phyloP scores from a whole-genome alignment of 2,888 invertebrate genomes.

The Eristalis pertinax region DNA sequence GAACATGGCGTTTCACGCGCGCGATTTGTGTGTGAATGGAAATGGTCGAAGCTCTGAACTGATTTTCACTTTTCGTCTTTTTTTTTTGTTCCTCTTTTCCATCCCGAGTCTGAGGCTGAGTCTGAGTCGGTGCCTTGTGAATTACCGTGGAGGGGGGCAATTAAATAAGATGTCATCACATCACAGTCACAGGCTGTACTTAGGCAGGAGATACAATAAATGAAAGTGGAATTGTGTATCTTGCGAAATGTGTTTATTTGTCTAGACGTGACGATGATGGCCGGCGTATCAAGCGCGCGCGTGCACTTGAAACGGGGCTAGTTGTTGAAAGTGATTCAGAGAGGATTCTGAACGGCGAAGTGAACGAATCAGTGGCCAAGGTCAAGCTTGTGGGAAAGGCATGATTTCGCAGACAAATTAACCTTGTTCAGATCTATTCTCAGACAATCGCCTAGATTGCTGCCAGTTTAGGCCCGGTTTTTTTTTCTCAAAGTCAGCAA shows the following conservation, averaged over 20 bases:
- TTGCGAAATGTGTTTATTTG: slow-evolving; percentile 25
- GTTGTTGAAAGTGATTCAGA: not conserved
- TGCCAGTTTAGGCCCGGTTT: not conserved
- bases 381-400: not conserved
- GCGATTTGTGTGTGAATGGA: slow-evolving; percentile 19
- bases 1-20: not conserved
- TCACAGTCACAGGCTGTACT: slow-evolving; percentile 11
- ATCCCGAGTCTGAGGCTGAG: slow-evolving; percentile 12
- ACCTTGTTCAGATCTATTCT: not conserved
- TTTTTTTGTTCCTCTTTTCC: slow-evolving; percentile 38
- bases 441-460: not conserved
- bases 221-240: slow-evolving; percentile 59
- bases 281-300: not conserved
- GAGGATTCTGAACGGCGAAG: not conserved
- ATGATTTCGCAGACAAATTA: not conserved
- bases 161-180: slow-evolving; percentile 65
- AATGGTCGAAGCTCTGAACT: slow-evolving; percentile 18
- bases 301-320: not conserved
- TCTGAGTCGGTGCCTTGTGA: slow-evolving; percentile 1
- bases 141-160: slow-evolving; percentile 2
- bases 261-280: not conserved
- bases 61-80: slow-evolving; percentile 61
- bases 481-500: too few relatives aligned
- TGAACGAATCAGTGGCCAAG: not conserved
- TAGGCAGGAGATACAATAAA: slow-evolving; percentile 38